Evolutionary conservation across 1,140 invertebrate species (phyloP).

Genomic region (Ostrea denselamellosa): DNA sequence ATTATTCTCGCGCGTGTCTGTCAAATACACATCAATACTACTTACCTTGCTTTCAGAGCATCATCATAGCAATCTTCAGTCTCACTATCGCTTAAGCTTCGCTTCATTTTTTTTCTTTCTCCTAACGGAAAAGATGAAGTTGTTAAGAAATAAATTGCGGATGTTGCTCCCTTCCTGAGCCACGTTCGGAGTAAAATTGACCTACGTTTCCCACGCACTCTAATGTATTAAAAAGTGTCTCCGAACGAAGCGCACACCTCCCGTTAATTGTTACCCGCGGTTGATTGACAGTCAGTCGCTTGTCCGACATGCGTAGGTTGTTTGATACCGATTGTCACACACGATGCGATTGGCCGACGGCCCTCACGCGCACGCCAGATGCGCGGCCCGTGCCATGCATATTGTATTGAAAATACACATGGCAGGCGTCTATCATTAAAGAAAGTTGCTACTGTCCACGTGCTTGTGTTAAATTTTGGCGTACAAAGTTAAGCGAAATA

Average conservation of each 20-base stretch:
- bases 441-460: constrained; percentile 48
- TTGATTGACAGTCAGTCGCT: constrained; percentile 58
- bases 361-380: constrained; percentile 55
- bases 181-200: constrained; percentile 55
- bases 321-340: constrained; percentile 55
- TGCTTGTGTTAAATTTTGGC: constrained; percentile 45
- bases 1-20: constrained; percentile 38
- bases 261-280: constrained; percentile 59
- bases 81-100: constrained; percentile 79
- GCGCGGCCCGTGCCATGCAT: constrained; percentile 56
- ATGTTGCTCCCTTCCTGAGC: constrained; percentile 63
- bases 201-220: constrained; percentile 59
- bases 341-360: constrained; percentile 62
- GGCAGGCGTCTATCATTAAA: constrained; percentile 53
- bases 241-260: constrained; percentile 58
- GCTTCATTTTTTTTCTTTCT: constrained; percentile 74
- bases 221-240: constrained; percentile 56
- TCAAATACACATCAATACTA: constrained; percentile 61
- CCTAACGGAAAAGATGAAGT: constrained; percentile 53
- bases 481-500: neutral
- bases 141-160: constrained; percentile 48
- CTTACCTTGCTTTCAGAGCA: constrained; percentile 78
- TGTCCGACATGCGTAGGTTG: constrained; percentile 57
- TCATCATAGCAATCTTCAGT: constrained; percentile 79
- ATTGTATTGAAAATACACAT: constrained; percentile 50